These are phyloP conservation scores for Tragopan temminckii DNA, from an alignment of 2,797 vertebrate genomes.

Conservation along the genomic window DNA sequence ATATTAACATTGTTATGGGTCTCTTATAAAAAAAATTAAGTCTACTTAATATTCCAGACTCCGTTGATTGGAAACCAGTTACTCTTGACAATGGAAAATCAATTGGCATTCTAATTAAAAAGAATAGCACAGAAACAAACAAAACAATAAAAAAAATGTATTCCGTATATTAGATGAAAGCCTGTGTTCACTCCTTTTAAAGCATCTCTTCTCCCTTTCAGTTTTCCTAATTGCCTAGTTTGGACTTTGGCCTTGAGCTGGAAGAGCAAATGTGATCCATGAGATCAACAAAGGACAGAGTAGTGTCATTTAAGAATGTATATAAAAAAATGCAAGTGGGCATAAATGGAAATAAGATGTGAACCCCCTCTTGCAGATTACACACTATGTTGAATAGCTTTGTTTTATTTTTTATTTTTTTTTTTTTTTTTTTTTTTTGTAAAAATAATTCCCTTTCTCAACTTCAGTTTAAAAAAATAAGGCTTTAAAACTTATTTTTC, in stretches of 20 bases:
- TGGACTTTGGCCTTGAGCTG: background rate
- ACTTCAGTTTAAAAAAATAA: background rate
- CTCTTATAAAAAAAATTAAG: constrained; percentile 46
- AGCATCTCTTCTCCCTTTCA: background rate
- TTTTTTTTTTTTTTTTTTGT: background rate
- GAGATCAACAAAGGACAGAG: background rate
- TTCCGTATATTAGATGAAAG: background rate
- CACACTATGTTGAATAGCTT: background rate
- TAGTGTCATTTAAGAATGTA: background rate
- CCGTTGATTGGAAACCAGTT: constrained; percentile 40
- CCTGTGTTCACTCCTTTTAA: background rate
- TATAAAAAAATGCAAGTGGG: background rate
- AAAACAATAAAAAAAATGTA: background rate
- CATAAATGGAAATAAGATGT: background rate
- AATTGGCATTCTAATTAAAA: constrained; percentile 59
- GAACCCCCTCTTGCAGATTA: background rate
- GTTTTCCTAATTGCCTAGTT: fast-evolving
- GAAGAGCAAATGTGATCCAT: background rate
- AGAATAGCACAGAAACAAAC: constrained; percentile 50
- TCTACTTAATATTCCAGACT: constrained; percentile 58
- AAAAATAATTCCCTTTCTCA: background rate
- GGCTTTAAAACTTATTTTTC: background rate
- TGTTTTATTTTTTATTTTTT: background rate
- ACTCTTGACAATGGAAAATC: constrained; percentile 63
- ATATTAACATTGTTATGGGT: constrained; percentile 65